Evolutionary conservation across 2,888 invertebrate species (phyloP).

Genomic region (Octonoba sinensis): DNA sequence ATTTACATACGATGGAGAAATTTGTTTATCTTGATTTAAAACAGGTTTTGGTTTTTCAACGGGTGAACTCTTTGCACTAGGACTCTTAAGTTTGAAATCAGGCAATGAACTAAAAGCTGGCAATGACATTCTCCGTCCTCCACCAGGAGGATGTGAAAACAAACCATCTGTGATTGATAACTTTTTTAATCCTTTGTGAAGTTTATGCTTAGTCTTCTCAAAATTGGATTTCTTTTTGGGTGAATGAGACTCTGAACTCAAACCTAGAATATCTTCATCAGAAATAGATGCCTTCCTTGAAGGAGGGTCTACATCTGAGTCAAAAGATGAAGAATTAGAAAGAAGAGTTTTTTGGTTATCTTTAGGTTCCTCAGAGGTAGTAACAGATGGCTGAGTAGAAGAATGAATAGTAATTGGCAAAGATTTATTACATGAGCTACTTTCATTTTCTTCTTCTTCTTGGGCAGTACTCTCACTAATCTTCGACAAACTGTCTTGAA

Average conservation of each 20-base stretch:
- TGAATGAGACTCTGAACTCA: slow-evolving; percentile 22
- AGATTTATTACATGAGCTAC: neutral
- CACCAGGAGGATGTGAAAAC: slow-evolving; percentile 24
- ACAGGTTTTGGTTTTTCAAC: slow-evolving; percentile 15
- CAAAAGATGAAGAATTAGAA: slow-evolving; percentile 35
- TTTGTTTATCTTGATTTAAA: slow-evolving; percentile 11
- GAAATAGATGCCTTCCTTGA: slow-evolving; percentile 53
- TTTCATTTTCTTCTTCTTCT: slow-evolving; percentile 38
- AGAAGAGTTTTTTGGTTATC: slow-evolving; percentile 9
- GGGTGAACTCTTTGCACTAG: slow-evolving; percentile 20
- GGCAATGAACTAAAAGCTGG: slow-evolving; percentile 47
- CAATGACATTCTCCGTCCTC: slow-evolving; percentile 43
- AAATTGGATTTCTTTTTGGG: slow-evolving; percentile 57
- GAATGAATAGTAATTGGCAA: slow-evolving; percentile 4
- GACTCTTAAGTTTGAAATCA: slow-evolving; percentile 48
- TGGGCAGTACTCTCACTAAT: slow-evolving; percentile 43
- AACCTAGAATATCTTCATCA: slow-evolving; percentile 34
- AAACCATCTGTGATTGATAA: slow-evolving; percentile 52
- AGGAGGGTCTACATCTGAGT: slow-evolving; percentile 38
- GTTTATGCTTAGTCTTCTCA: slow-evolving; percentile 53
- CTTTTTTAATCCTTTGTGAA: slow-evolving; percentile 46
- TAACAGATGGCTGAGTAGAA: slow-evolving; percentile 3
- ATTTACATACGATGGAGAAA: slow-evolving; percentile 78
- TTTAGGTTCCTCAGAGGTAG: slow-evolving; percentile 12
- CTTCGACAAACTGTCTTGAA: slow-evolving; percentile 50